Percentiles rank a stretch among this genome's conserved stretches.
Evolutionary conservation across 1,140 invertebrate species (phyloP).

Genomic region (Orchesella cincta): DNA sequence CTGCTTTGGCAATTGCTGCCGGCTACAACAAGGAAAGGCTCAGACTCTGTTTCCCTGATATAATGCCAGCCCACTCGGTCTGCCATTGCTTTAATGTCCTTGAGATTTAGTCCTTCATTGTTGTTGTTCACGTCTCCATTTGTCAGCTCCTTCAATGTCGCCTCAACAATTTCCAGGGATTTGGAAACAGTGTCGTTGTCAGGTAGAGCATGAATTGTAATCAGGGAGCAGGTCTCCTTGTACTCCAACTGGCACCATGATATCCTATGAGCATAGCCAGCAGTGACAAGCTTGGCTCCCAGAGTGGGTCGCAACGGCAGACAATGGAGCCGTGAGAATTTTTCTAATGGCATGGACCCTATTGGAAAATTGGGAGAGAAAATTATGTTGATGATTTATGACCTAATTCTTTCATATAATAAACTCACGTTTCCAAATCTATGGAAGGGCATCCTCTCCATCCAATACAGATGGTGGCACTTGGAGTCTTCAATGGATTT

Average conservation of each 20-base stretch:
- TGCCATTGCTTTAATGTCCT: constrained; percentile 43
- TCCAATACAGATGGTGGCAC: constrained; percentile 44
- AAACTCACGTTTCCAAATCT: constrained; percentile 41
- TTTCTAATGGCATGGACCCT: constrained; percentile 42
- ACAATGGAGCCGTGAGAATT: constrained; percentile 43
- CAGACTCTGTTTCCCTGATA: constrained; percentile 46
- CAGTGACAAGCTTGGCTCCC: constrained; percentile 42
- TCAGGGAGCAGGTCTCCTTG: constrained; percentile 40
- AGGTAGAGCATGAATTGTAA: constrained; percentile 45
- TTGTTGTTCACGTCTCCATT: not conserved
- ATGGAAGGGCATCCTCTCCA: constrained; percentile 41
- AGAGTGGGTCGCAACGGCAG: constrained; percentile 46
- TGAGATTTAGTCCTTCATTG: constrained; percentile 1
- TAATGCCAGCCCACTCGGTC: constrained; percentile 50
- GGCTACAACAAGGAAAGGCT: constrained; percentile 46
- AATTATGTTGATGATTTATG: not conserved
- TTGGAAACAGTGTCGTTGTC: constrained; percentile 33
- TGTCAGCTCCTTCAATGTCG: constrained; percentile 22
- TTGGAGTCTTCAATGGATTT: constrained; percentile 33
- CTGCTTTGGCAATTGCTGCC: constrained; percentile 44
- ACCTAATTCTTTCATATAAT: not conserved
- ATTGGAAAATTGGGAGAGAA: constrained; percentile 11
- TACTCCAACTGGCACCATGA: constrained; percentile 51
- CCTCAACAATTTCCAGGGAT: not conserved
- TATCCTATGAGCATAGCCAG: constrained; percentile 43